These are phyloP conservation scores for Gambusia affinis DNA, from an alignment of 2,113 vertebrate species.

Conservation along the genomic window DNA sequence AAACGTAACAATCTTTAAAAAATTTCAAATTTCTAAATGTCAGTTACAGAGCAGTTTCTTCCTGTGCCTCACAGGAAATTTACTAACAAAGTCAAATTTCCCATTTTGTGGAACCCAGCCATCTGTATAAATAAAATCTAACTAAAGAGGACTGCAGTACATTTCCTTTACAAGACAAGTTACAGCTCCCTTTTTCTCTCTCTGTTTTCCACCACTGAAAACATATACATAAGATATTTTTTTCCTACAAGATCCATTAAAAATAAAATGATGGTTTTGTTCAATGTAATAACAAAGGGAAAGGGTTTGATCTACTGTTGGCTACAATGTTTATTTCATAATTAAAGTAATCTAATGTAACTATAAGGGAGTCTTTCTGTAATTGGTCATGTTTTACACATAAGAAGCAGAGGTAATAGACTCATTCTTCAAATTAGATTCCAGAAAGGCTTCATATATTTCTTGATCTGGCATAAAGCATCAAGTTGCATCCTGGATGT, in stretches of 20 bases:
- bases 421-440: neutral
- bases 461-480: neutral
- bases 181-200: neutral
- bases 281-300: neutral
- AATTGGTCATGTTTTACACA: neutral
- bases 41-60: neutral
- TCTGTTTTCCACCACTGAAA: neutral
- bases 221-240: neutral
- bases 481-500: neutral
- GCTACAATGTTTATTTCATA: neutral
- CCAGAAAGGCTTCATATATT: neutral
- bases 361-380: neutral
- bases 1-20: neutral
- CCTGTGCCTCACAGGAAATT: neutral
- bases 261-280: neutral
- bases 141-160: neutral
- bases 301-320: neutral
- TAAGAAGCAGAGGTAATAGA: neutral
- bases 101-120: neutral
- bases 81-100: neutral
- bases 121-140: neutral
- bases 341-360: neutral
- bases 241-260: neutral
- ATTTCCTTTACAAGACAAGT: neutral
- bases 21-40: no score